These are phyloP conservation scores for Parapristionchus giblindavisi DNA, from an alignment of 2,888 invertebrate genomes.

Conservation along the genomic window DNA sequence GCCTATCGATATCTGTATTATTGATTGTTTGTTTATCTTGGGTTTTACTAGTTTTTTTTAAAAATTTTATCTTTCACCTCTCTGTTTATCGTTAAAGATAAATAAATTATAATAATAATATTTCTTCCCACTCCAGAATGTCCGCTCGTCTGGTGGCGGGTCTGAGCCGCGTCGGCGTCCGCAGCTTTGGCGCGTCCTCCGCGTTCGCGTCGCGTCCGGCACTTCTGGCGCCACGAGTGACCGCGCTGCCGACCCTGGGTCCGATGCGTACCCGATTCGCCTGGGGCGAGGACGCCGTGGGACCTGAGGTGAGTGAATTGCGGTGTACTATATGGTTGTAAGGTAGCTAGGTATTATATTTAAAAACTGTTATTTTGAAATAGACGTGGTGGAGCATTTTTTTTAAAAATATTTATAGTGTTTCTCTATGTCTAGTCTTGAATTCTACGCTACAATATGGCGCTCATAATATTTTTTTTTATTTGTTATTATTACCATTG, in stretches of 20 bases:
- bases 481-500: too few relatives aligned
- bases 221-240: constrained; percentile 1
- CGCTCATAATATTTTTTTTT: too few relatives aligned
- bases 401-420: too few relatives aligned
- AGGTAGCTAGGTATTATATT: too few relatives aligned
- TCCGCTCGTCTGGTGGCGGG: constrained; percentile 19
- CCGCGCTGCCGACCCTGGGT: constrained; percentile 33
- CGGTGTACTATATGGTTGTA: background rate
- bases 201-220: constrained; percentile 26
- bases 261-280: constrained; percentile 50
- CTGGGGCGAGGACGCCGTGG: constrained; percentile 59
- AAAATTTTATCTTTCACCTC: too few relatives aligned
- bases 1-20: too few relatives aligned
- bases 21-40: too few relatives aligned
- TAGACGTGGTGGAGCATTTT: too few relatives aligned
- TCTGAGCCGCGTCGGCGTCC: constrained; percentile 12
- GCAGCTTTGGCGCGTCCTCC: constrained; percentile 23
- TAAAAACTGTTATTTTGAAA: background rate
- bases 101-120: background rate
- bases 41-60: too few relatives aligned
- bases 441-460: too few relatives aligned
- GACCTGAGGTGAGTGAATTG: constrained; percentile 42
- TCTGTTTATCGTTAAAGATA: too few relatives aligned
- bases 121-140: background rate
- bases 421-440: too few relatives aligned